phyloP scores from a whole-genome alignment of 1,140 invertebrate genomes.

The Marisa cornuarietis region DNA sequence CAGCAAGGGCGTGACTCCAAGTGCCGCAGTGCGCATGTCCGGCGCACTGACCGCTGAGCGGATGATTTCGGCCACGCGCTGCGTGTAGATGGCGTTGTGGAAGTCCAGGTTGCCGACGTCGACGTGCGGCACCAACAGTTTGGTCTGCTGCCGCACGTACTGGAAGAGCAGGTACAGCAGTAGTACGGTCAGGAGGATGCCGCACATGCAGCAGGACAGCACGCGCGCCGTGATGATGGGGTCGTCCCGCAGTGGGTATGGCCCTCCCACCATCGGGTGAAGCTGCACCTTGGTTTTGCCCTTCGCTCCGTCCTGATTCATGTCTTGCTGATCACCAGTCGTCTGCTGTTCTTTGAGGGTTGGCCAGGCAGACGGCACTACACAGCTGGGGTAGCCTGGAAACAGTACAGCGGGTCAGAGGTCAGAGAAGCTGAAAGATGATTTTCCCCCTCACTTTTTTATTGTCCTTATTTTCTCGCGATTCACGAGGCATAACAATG shows the following conservation, averaged over 20 bases:
- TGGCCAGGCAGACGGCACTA: not conserved
- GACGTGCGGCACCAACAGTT: not conserved
- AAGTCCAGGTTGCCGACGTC: slow-evolving; percentile 16
- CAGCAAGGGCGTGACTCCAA: not conserved
- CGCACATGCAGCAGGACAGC: slow-evolving; percentile 7
- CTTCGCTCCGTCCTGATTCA: not conserved
- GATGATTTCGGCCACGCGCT: slow-evolving; percentile 13
- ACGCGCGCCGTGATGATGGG: not conserved
- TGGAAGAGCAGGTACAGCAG: slow-evolving; percentile 18
- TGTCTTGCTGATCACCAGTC: too few relatives aligned
- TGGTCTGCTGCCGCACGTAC: slow-evolving; percentile 14
- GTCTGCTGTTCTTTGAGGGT: not conserved
- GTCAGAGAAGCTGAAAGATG: not conserved
- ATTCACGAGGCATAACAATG: too few relatives aligned
- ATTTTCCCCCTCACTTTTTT: too few relatives aligned
- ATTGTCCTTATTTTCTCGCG: too few relatives aligned
- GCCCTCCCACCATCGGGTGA: not conserved
- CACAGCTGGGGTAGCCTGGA: slow-evolving; percentile 17
- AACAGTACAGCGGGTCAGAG: not conserved
- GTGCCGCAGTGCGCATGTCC: too few relatives aligned
- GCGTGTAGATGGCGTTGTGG: slow-evolving; percentile 8
- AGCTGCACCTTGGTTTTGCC: not conserved
- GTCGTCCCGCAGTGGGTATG: not conserved
- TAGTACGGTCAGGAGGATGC: not conserved
- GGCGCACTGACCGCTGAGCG: not conserved